Percentiles rank a stretch among this genome's conserved stretches.
phyloP scores from a whole-genome alignment of 2,888 invertebrate genomes.

The Sarcophaga subvicina region DNA sequence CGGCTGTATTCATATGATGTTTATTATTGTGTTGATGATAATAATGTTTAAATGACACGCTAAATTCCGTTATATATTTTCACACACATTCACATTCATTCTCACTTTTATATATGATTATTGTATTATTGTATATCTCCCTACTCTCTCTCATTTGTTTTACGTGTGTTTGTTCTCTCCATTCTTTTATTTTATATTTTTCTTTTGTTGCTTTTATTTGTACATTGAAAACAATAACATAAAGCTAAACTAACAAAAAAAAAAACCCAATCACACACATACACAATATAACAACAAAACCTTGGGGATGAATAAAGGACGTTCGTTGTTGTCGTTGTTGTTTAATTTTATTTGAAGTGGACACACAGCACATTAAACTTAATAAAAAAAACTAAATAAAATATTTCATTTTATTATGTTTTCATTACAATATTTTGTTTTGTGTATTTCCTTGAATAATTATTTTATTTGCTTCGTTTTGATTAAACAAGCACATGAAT shows the following conservation, averaged over 20 bases:
- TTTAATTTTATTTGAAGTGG: slow-evolving; percentile 54
- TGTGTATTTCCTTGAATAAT: neutral
- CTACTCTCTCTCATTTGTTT: slow-evolving; percentile 4
- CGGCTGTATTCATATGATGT: slow-evolving; percentile 5
- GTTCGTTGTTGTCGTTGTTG: slow-evolving; percentile 71
- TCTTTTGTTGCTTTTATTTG: slow-evolving; percentile 40
- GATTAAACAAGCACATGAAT: neutral
- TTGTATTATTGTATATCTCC: neutral
- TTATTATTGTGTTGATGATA: slow-evolving; percentile 33
- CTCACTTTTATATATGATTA: slow-evolving; percentile 2
- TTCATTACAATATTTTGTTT: neutral
- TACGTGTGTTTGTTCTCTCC: slow-evolving; percentile 1
- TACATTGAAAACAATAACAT: slow-evolving; percentile 55
- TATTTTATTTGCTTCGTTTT: slow-evolving; percentile 16
- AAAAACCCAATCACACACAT: slow-evolving; percentile 1
- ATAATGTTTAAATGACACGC: slow-evolving; percentile 56
- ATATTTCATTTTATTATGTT: slow-evolving; percentile 5
- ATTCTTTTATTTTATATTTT: slow-evolving; percentile 33
- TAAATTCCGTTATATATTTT: slow-evolving; percentile 73
- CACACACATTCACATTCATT: slow-evolving; percentile 54
- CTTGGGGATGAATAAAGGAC: slow-evolving; percentile 66
- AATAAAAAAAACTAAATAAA: neutral
- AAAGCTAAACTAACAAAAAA: slow-evolving; percentile 18
- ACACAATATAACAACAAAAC: slow-evolving; percentile 49
- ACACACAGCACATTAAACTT: slow-evolving; percentile 10